A percentile compares a stretch with the other conserved stretches of the same genome.
Conservation (phyloP, 2,888 invertebrate genomes). For the Chalcosyrphus nemorum region DNA sequence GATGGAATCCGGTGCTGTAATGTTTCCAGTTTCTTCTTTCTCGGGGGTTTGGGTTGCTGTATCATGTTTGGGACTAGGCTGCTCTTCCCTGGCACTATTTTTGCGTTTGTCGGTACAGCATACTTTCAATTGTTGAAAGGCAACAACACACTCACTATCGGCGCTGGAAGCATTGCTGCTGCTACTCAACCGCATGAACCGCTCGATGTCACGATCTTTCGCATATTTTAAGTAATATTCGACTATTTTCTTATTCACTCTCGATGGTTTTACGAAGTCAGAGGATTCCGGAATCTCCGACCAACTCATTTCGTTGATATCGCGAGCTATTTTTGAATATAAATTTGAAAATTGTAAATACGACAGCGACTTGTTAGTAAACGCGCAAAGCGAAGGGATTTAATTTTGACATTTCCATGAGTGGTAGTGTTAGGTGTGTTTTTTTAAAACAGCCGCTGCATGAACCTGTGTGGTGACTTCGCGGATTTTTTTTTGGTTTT, state of each 20-base stretch:
- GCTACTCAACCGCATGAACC: constrained; percentile 84
- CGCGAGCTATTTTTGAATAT: constrained; percentile 19
- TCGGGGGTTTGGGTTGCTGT: constrained; percentile 66
- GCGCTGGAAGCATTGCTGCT: constrained; percentile 42
- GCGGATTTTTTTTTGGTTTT: neutral
- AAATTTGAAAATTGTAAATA: constrained; percentile 55
- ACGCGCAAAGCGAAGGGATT: neutral
- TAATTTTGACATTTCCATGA: constrained; percentile 17
- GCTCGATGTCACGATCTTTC: constrained; percentile 86
- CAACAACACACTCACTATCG: constrained; percentile 33
- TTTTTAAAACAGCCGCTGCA: constrained; percentile 24
- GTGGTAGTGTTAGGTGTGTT: neutral
- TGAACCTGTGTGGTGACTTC: neutral
- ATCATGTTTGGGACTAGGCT: too few species aligned
- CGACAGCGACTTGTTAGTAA: neutral
- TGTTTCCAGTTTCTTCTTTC: constrained; percentile 78
- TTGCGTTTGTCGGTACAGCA: too few species aligned
- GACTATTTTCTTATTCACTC: constrained; percentile 80
- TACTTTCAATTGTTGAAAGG: neutral
- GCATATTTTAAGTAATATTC: constrained; percentile 88
- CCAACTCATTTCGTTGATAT: constrained; percentile 33
- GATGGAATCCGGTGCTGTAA: constrained; percentile 88
- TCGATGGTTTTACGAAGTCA: constrained; percentile 50
- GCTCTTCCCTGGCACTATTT: too few species aligned
- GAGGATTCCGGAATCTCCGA: constrained; percentile 27